Evolutionary conservation across 1,140 invertebrate species (phyloP).

Genomic region (Homalodisca vitripennis): DNA sequence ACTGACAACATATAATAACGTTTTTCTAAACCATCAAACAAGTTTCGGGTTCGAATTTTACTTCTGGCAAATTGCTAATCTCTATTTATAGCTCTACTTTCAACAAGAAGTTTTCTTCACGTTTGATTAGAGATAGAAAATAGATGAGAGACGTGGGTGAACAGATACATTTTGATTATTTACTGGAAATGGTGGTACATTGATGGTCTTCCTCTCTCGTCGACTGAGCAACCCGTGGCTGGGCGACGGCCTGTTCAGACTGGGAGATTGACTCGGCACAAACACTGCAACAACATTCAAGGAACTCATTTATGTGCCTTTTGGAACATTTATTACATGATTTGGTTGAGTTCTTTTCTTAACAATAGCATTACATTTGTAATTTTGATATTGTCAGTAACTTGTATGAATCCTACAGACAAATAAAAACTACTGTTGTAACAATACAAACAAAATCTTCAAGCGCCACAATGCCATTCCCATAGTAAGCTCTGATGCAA

Average conservation of each 20-base stretch:
- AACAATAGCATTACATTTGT: no score
- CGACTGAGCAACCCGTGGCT: slow-evolving; percentile 36
- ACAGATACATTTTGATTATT: slow-evolving; percentile 35
- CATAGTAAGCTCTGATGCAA: no score
- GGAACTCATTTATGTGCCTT: background rate
- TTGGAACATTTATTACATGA: background rate
- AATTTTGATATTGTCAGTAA: background rate
- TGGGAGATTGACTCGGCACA: slow-evolving; percentile 50
- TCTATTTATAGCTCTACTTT: no score
- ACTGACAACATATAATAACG: no score
- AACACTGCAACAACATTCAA: slow-evolving; percentile 38
- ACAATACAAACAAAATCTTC: background rate
- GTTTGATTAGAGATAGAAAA: background rate
- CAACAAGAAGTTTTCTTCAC: no score
- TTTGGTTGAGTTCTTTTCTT: no score
- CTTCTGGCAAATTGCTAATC: no score
- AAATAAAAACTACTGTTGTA: background rate
- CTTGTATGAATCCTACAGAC: background rate
- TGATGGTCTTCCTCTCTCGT: slow-evolving; percentile 56
- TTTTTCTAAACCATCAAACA: no score
- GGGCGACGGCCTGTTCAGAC: slow-evolving; percentile 44
- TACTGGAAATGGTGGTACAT: slow-evolving; percentile 61
- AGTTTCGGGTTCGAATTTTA: no score
- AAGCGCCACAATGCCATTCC: no score
- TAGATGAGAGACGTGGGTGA: background rate